Percentiles rank a stretch among this genome's conserved stretches.
Conservation (phyloP, 2,113 vertebrate species). For the Aphyosemion australe region DNA sequence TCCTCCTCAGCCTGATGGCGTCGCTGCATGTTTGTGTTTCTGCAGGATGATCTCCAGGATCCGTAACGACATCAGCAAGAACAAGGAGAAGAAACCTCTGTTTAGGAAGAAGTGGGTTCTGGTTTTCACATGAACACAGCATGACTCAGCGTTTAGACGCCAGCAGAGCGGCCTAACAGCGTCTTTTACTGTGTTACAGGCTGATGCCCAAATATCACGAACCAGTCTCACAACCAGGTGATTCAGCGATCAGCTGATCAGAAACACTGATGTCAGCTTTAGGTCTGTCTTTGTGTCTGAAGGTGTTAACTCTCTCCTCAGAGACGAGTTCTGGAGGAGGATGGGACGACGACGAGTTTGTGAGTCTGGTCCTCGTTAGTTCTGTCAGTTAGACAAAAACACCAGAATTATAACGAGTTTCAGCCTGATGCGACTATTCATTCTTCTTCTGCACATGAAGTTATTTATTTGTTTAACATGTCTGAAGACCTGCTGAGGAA, state of each 20-base stretch:
- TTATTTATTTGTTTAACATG: too few relatives aligned
- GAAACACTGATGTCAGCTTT: not conserved
- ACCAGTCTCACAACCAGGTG: slow-evolving; percentile 58
- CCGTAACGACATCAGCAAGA: slow-evolving; percentile 88
- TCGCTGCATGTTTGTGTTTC: not conserved
- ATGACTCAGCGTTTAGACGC: too few relatives aligned
- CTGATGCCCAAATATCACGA: slow-evolving; percentile 44
- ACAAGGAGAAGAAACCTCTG: slow-evolving; percentile 83
- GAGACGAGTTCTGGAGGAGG: slow-evolving; percentile 71
- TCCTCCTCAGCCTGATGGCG: too few relatives aligned
- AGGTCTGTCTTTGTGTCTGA: too few relatives aligned
- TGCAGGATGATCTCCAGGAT: slow-evolving; percentile 87
- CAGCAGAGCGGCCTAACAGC: too few relatives aligned
- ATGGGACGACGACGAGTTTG: slow-evolving; percentile 85
- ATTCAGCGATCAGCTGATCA: not conserved
- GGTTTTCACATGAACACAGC: not conserved
- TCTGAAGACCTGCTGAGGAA: too few relatives aligned
- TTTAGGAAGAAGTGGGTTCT: slow-evolving; percentile 81
- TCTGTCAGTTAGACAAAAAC: not conserved
- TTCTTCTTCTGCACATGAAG: too few relatives aligned
- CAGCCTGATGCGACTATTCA: too few relatives aligned
- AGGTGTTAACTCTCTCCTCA: not conserved
- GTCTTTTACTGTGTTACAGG: slow-evolving; percentile 32
- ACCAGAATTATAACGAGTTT: too few relatives aligned
- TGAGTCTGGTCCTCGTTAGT: slow-evolving; percentile 25